Evolutionary conservation across 2,113 vertebrate genomes (phyloP), one percentile per base, ranked within the genome.

Genomic region (Peucedramus taeniatus): DNA sequence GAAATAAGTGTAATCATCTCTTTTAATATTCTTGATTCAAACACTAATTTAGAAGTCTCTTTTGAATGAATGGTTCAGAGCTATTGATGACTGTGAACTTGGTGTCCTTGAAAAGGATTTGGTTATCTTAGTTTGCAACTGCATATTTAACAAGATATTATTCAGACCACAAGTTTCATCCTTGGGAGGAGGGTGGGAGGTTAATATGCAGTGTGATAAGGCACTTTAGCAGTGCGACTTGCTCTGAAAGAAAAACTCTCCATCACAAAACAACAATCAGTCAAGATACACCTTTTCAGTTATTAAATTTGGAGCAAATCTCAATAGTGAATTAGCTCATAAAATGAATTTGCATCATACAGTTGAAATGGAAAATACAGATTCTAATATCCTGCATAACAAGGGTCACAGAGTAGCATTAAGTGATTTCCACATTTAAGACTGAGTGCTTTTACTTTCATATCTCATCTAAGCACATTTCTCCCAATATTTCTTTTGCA

Each of bases 401-500:
- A 65, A 87, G 35, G 23, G 33, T 74, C 37, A 45, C 37, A 40
- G 50, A 90, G 63, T 35, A 59, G 31, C 63, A 51, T 44, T 47
- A 35, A 54, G 35, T 4, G 3, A 51, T 66, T 93, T 53, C 50
- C 22, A 5, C 4, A 17, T 54, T 54, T 39, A 72, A 74, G 22
- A 35, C 50, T 37, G 31, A 69, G 4, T 53, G 30, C 18, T 75
- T 72, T 85, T 61, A 56, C 60, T 80, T 80, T 31, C 22, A 11
- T 56, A 45, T 47, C 53, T 89, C 74, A 26, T 47, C 65, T 93
- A 42, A 87, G 7, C 21, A 42, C 30, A 9, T 47, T 85, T 24
- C 33, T 71, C 49, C 11, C 35, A 14, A 15, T 40, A 89, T 81
- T 56, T 60, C 86, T 65, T 80, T 53, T 70, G 22, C 85, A 99